These are phyloP conservation scores for Pomacea maculata DNA, from an alignment of 1,140 invertebrate genomes.

Conservation along the genomic window DNA sequence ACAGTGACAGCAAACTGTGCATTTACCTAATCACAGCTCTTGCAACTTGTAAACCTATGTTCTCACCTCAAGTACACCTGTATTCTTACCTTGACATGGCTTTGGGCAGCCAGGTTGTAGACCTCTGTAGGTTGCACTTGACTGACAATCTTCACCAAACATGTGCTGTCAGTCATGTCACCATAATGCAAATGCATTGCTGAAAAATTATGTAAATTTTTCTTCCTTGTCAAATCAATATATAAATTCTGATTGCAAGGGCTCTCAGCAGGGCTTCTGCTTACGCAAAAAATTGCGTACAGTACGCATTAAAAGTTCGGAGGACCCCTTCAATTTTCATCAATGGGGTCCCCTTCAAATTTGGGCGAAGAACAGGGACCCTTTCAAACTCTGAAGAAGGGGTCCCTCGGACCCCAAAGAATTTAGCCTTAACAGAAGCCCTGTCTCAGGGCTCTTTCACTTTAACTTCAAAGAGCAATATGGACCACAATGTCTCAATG, in stretches of 20 bases:
- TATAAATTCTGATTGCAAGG: not conserved
- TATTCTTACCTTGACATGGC: conserved; percentile 92
- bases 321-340: too few relatives aligned
- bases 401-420: too few relatives aligned
- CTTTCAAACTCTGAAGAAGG: too few relatives aligned
- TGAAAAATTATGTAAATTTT: conserved; percentile 45
- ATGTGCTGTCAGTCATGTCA: conserved; percentile 98
- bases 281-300: too few relatives aligned
- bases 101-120: conserved; percentile 99
- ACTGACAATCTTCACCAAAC: conserved; percentile 94
- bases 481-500: too few relatives aligned
- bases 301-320: too few relatives aligned
- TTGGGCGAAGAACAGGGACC: too few relatives aligned
- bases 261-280: not conserved
- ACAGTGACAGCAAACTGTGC: too few relatives aligned
- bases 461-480: not conserved
- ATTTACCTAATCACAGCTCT: not conserved
- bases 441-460: not conserved
- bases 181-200: conserved; percentile 94
- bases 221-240: not conserved
- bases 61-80: too few relatives aligned
- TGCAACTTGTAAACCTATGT: not conserved
- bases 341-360: too few relatives aligned
- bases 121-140: conserved; percentile 90
- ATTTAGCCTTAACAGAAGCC: not conserved